Base-by-base conservation (phyloP, 2,888 invertebrate genomes). In the Catonia carolina region DNA sequence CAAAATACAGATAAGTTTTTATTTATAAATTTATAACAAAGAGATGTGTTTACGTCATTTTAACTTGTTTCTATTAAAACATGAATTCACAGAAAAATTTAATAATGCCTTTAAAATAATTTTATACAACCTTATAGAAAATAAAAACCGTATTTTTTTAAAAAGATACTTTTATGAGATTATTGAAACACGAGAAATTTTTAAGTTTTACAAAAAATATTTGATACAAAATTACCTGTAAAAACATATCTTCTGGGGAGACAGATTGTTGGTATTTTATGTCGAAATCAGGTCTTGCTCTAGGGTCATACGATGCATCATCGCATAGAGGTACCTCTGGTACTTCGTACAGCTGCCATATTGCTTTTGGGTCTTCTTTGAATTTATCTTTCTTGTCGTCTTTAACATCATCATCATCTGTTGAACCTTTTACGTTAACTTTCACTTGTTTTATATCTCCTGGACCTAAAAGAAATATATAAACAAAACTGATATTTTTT, bases 231-330 rank as follows among this genome's bases (percentile, higher is more conserved):
- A 27, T 27, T 27, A 87, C 89, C 76, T 89, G 88, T 51, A 95
- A 76, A 72, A 82, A 95, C 7, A 93, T 80, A 72, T 95, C 93
- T 71, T 91, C 88, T 0, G 92, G 81, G 7, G 85, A 81, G 0
- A 95, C 87, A 33, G 86, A 79, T 72, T 95, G 95, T 65, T 87
- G 86, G 72, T 90, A 94, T 63, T 83, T 80, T 71, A 93, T 85
- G 35, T 84, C 83, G 74, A 89, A 92, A 63, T 79, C 78, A 0
- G 90, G 90, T 18, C 77, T 74, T 68, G 79, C 78, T 41, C 85
- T 78, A 58, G 81, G 81, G 62, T 84, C 83, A 17, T 77, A 67
- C 3, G 77, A 72, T 12, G 73, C 69, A 4, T 80, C 79, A 31
- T 64, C 59, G n/a, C 58, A 55, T 47, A 55, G 31, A 1, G 62